Percentiles rank a stretch among this genome's conserved stretches.
These are phyloP conservation scores for Lissocephala sabroskyi DNA, from an alignment of 2,888 invertebrate genomes.

Conservation along the genomic window DNA sequence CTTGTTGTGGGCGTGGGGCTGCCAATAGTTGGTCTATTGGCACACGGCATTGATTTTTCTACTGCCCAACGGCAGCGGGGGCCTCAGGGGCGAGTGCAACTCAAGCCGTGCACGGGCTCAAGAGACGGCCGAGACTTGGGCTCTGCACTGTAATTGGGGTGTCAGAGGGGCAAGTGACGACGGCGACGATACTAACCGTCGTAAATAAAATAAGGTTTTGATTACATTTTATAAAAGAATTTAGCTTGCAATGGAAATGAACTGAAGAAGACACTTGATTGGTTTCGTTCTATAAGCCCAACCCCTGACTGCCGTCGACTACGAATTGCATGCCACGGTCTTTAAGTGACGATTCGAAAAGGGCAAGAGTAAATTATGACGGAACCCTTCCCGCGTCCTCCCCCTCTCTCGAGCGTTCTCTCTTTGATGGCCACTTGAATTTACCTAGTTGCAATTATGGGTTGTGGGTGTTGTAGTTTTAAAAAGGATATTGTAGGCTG, in stretches of 20 bases:
- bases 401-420: no score
- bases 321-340: no score
- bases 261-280: constrained; percentile 68
- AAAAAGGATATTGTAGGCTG: constrained; percentile 98
- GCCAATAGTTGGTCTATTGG: constrained; percentile 23
- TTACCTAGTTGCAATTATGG: no score
- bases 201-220: constrained; percentile 67
- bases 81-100: constrained; percentile 35
- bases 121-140: constrained; percentile 28
- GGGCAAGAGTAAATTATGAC: no score
- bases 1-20: constrained; percentile 4
- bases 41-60: constrained; percentile 54
- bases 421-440: no score
- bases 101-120: constrained; percentile 35
- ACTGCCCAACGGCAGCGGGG: no score
- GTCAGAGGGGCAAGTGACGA: no score
- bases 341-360: no score
- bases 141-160: constrained; percentile 26
- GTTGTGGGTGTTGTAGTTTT: constrained; percentile 71
- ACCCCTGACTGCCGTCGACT: no score
- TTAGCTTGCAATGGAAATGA: constrained; percentile 56
- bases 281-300: constrained; percentile 51
- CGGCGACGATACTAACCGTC: constrained; percentile 13
- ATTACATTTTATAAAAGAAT: constrained; percentile 66
- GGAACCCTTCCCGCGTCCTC: no score